These are phyloP conservation scores for Ailuropoda melanoleuca DNA, from an alignment of 2,113 vertebrate genomes.

Conservation along the genomic window DNA sequence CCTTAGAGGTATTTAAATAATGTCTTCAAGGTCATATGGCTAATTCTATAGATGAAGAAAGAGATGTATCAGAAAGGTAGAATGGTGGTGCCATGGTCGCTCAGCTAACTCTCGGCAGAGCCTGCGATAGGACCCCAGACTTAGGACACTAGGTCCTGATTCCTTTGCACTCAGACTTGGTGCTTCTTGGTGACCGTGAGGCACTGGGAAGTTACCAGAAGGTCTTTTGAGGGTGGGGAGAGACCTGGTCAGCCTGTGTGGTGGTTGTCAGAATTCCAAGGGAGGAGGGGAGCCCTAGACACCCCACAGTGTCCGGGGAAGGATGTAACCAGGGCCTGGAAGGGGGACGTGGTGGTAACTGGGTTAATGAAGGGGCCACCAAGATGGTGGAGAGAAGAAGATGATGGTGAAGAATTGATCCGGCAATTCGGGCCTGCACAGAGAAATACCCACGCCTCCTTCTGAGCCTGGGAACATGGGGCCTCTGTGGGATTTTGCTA, in stretches of 20 bases:
- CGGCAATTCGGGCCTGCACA: not conserved
- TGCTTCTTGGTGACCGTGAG: not conserved
- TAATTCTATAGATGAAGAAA: not conserved
- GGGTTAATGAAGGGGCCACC: not conserved
- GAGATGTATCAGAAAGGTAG: not conserved
- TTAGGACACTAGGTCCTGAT: not conserved
- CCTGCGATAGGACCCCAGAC: not conserved
- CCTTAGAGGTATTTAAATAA: not conserved
- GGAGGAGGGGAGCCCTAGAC: not conserved
- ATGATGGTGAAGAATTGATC: not conserved
- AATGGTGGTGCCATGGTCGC: not conserved
- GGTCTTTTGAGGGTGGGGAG: not conserved
- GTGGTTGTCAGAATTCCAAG: not conserved
- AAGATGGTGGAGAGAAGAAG: not conserved
- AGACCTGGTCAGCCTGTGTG: not conserved
- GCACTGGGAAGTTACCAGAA: not conserved
- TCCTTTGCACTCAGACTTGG: not conserved
- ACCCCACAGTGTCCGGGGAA: not conserved
- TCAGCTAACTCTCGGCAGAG: not conserved
- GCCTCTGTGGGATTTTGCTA: not conserved
- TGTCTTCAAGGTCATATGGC: not conserved
- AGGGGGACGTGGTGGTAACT: not conserved
- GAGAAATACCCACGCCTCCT: not conserved
- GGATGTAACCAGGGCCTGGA: not conserved
- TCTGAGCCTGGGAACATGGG: accelerated